Percentiles rank a stretch among this genome's conserved stretches.
These are phyloP conservation scores for Petrolisthes cinctipes DNA, from an alignment of 2,888 invertebrate species.

Conservation along the genomic window DNA sequence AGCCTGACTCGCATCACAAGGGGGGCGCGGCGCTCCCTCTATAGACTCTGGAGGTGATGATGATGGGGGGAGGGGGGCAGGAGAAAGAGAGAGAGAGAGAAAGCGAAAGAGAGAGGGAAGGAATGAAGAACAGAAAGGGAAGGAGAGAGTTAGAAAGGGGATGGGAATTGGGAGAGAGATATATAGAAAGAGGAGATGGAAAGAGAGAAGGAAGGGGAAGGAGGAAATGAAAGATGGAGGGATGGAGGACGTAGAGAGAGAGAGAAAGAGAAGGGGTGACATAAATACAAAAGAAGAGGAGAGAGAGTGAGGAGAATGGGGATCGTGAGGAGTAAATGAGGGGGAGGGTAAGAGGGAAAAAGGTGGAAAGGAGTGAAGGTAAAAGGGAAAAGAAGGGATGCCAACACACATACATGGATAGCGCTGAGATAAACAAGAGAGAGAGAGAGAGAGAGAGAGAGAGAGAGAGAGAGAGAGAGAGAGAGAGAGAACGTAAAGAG, in stretches of 20 bases:
- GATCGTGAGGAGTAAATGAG: neutral
- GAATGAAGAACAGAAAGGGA: neutral
- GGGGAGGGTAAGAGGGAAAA: neutral
- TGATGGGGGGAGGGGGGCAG: neutral
- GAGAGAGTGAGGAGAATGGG: neutral
- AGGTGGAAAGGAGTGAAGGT: neutral
- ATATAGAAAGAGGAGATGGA: neutral
- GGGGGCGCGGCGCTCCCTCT: neutral
- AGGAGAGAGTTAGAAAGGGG: neutral
- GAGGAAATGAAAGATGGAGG: neutral
- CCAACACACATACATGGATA: neutral
- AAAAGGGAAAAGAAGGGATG: neutral
- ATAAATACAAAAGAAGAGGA: neutral
- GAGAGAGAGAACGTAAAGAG: neutral
- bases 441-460: neutral
- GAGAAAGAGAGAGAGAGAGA: conserved; percentile 8
- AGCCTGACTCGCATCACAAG: conserved; percentile 49
- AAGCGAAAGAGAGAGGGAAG: neutral
- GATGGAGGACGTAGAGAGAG: neutral
- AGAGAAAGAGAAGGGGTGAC: neutral
- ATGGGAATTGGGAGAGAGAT: neutral
- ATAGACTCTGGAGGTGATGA: neutral
- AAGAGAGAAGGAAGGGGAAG: neutral
- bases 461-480: neutral
- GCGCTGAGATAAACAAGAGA: neutral